phyloP scores from a whole-genome alignment of 2,888 invertebrate species.

The Luffia ferchaultella region DNA sequence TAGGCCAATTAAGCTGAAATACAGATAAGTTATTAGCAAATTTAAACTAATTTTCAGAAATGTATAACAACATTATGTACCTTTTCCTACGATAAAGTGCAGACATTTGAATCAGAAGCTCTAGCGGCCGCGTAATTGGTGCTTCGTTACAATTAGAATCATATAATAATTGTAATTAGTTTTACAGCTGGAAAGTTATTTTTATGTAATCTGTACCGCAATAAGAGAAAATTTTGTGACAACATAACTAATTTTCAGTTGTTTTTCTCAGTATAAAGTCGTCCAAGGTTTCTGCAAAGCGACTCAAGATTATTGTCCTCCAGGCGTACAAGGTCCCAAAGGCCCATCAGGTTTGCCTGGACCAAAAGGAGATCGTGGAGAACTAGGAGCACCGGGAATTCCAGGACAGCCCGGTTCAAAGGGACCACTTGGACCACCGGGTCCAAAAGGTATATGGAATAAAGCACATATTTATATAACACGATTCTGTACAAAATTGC shows the following conservation, averaged over 20 bases:
- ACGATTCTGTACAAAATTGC: too few species aligned
- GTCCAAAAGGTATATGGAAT: constrained; percentile 54
- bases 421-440: constrained; percentile 70
- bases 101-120: too few species aligned
- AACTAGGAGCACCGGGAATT: constrained; percentile 72
- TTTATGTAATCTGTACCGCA: background rate
- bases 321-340: constrained; percentile 69
- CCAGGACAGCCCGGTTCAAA: constrained; percentile 75
- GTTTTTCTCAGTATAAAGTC: constrained; percentile 75
- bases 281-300: constrained; percentile 87
- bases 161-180: too few species aligned
- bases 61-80: too few species aligned
- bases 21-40: too few species aligned
- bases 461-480: background rate
- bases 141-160: too few species aligned
- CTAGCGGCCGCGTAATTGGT: too few species aligned
- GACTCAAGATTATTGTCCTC: constrained; percentile 82
- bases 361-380: constrained; percentile 72
- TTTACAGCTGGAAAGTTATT: background rate
- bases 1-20: too few species aligned
- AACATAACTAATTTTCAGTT: too few species aligned
- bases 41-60: too few species aligned
- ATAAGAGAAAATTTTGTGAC: background rate
- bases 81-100: too few species aligned
- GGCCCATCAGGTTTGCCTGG: constrained; percentile 69